Conservation (phyloP, 2,797 vertebrate species). For the Natrix natrix region DNA sequence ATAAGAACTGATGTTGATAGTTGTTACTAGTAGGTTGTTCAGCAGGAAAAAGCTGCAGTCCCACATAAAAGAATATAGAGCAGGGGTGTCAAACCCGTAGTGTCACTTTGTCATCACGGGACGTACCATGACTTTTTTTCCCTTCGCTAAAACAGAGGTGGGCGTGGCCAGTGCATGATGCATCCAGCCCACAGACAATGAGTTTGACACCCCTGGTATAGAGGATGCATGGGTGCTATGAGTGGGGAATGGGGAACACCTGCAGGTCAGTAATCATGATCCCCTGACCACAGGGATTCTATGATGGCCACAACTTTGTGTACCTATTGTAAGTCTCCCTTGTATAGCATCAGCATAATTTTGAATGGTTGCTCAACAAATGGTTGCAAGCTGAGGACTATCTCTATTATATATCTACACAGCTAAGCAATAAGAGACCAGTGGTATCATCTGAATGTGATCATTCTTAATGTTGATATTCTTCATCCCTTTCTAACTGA, state of each 20-base stretch:
- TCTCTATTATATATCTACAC: background rate
- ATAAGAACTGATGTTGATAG: background rate
- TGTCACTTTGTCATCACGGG: too few relatives aligned
- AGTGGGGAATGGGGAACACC: background rate
- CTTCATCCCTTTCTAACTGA: background rate
- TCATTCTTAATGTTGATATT: background rate
- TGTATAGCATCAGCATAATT: background rate
- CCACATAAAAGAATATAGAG: background rate
- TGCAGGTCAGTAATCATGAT: background rate
- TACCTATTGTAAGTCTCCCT: background rate
- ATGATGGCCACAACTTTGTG: background rate
- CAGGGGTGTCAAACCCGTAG: too few relatives aligned
- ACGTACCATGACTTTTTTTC: too few relatives aligned
- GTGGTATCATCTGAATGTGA: background rate
- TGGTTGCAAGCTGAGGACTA: background rate
- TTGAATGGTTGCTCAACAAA: background rate
- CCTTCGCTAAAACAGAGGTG: too few relatives aligned
- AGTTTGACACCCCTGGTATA: too few relatives aligned
- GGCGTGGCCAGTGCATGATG: too few relatives aligned
- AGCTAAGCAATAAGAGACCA: background rate
- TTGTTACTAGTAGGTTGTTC: background rate
- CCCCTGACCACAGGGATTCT: background rate
- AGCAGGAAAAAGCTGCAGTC: background rate
- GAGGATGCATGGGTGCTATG: background rate
- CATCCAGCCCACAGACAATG: too few relatives aligned